Base-by-base conservation (phyloP, 2,113 vertebrate species). In the Rallus limicola region DNA sequence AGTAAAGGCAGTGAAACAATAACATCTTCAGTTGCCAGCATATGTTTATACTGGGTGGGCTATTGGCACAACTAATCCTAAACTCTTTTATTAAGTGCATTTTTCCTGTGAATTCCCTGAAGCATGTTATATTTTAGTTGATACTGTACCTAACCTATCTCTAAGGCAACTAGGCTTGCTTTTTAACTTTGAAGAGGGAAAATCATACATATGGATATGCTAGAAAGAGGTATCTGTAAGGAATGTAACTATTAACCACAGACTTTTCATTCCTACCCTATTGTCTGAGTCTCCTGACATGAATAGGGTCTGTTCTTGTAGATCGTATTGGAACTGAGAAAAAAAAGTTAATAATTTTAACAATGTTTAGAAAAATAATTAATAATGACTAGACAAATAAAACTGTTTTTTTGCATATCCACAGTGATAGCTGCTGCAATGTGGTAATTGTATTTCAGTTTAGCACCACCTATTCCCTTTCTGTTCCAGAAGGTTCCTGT, bases 71-170 rank as follows among this genome's bases (percentile, higher is more conserved):
- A 60, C 13, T 74, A 77, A 77, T 69, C 60, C 74, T 80, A 56
- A 81, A 67, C 63, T 55, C 48, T 69, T 87, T 92, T 76, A 82
- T 82, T 76, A 90, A 95, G 89, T 95, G 78, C 21, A 64, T 95
- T 96, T 97, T 96, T 96, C 95, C 94, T 97, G 82, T 83, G 62
- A 63, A 67, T 90, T 93, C 75, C 63, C 88, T 81, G 59, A 65
- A 74, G 85, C 12, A 17, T 62, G 52, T 55, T 92, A 33, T 83
- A 72, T 95, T 94, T 93, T 24, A 42, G 84, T 77, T 82, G 81
- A 90, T 56, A 6, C 16, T 58, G 29, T 69, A 88, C 31, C 78
- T 82, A 79, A 74, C 59, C 28, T 83, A 20, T 93, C 56, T 94
- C 93, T 83, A 77, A 91, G 79, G 91, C 44, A 97, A 83, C 69